Conservation (phyloP, 2,888 invertebrate species). For the Quadriops clusia region DNA sequence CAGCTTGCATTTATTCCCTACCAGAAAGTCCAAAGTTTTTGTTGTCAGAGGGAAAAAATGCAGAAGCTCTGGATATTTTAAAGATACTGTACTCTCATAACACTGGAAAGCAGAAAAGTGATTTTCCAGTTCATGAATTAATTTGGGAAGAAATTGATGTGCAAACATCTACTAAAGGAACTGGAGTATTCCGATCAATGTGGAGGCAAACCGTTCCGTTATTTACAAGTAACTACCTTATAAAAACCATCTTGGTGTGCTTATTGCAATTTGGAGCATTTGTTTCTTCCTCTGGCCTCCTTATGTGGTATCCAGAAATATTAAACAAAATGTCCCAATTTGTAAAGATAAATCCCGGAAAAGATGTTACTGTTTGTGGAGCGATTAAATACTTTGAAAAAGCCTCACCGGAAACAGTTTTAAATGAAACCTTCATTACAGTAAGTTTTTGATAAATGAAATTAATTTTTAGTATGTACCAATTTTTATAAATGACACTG, state of each 20-base stretch:
- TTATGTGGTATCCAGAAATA: constrained; percentile 49
- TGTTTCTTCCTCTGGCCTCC: constrained; percentile 26
- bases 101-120: constrained; percentile 24
- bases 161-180: constrained; percentile 14
- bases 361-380: constrained; percentile 26
- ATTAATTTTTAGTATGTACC: no score
- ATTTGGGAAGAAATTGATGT: constrained; percentile 24
- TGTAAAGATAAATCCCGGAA: constrained; percentile 19
- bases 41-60: constrained; percentile 26
- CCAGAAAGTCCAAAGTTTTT: constrained; percentile 37
- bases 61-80: constrained; percentile 29
- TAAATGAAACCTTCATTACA: constrained; percentile 6
- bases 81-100: constrained; percentile 30
- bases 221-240: constrained; percentile 25
- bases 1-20: constrained; percentile 23
- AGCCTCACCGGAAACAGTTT: background rate
- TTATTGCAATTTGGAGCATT: constrained; percentile 35
- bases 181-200: constrained; percentile 24
- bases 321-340: constrained; percentile 39
- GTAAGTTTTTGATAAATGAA: no score
- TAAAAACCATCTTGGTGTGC: constrained; percentile 32
- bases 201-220: constrained; percentile 34
- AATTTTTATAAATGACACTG: no score
- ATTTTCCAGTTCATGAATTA: constrained; percentile 28
- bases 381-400: constrained; percentile 22